Conservation (phyloP, 2,113 vertebrate genomes). For the Canis aureus region DNA sequence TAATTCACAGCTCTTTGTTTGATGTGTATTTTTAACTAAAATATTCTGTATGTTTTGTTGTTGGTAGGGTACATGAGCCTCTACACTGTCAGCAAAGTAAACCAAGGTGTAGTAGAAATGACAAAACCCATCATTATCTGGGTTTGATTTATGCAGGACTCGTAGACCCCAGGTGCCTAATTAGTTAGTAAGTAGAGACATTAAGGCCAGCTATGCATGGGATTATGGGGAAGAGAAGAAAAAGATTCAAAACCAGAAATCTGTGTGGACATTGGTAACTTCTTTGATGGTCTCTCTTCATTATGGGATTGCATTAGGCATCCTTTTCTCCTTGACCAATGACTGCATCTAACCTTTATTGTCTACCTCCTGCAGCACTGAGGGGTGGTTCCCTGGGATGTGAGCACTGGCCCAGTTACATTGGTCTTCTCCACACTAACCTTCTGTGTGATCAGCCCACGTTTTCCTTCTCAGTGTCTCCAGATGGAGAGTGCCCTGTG, state of each 20-base stretch:
- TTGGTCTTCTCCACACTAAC: neutral
- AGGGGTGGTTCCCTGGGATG: neutral
- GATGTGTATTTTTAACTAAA: neutral
- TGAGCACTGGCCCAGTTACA: neutral
- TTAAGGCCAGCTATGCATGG: neutral
- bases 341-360: neutral
- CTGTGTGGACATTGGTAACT: neutral
- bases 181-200: slow-evolving; percentile 38
- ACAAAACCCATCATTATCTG: neutral
- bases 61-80: neutral
- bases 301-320: neutral
- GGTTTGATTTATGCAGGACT: slow-evolving; percentile 40
- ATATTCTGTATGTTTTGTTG: neutral
- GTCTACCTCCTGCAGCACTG: neutral
- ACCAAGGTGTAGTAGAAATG: neutral
- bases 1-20: neutral
- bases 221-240: neutral
- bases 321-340: neutral
- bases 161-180: neutral
- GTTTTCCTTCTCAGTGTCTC: slow-evolving; percentile 57
- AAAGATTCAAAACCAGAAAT: neutral
- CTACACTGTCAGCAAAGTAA: slow-evolving; percentile 4
- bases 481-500: slow-evolving; percentile 70
- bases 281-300: neutral
- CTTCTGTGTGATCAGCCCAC: neutral